phyloP scores from a whole-genome alignment of 1,140 invertebrate genomes.

The Latrodectus geometricus region DNA sequence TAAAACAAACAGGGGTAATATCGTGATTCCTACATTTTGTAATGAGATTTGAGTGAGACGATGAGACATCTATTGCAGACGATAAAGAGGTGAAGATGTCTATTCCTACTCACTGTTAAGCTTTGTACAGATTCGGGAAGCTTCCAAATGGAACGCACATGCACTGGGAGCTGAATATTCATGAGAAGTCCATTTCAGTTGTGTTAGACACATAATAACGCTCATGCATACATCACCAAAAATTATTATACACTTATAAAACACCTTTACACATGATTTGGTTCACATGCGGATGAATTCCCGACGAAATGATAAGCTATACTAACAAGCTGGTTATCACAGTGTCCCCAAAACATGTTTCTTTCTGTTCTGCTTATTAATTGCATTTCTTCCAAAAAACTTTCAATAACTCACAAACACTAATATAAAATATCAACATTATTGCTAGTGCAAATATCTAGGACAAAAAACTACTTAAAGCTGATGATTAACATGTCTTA shows the following conservation, averaged over 20 bases:
- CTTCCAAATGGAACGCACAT: too few relatives aligned
- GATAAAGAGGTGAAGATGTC: constrained; percentile 31
- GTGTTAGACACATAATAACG: constrained; percentile 30
- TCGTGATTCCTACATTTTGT: background rate
- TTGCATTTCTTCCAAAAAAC: constrained; percentile 30
- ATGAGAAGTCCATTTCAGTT: constrained; percentile 23
- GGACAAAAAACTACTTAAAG: constrained; percentile 55
- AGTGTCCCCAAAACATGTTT: constrained; percentile 60
- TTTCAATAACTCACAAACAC: constrained; percentile 57
- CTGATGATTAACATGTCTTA: constrained; percentile 43
- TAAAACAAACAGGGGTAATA: background rate
- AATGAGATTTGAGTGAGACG: background rate
- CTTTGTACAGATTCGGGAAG: background rate
- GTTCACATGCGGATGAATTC: constrained; percentile 51
- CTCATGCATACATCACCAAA: constrained; percentile 55
- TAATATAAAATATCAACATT: constrained; percentile 62
- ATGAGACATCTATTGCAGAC: constrained; percentile 27
- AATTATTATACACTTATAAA: constrained; percentile 60
- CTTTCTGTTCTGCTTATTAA: constrained; percentile 39
- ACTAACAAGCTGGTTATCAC: constrained; percentile 62
- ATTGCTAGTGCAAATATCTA: constrained; percentile 62
- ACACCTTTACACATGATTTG: constrained; percentile 58
- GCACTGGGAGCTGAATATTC: constrained; percentile 22
- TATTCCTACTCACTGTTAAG: background rate
- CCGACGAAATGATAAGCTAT: constrained; percentile 61